Percentiles rank a stretch among this genome's conserved stretches.
Evolutionary conservation across 2,888 invertebrate species (phyloP).

Genomic region (Hypolimnas misippus): DNA sequence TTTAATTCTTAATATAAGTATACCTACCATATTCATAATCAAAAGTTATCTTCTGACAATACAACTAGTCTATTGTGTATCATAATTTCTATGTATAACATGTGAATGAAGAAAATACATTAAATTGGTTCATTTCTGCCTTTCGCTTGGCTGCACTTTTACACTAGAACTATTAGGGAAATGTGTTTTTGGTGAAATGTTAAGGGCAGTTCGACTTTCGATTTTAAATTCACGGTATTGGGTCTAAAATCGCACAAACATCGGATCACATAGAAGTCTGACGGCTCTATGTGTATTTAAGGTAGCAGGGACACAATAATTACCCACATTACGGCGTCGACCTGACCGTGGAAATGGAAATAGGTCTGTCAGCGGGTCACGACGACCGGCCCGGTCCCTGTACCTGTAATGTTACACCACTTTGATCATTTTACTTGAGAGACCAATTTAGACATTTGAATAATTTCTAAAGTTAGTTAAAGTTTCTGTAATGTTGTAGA

Average conservation of each 20-base stretch:
- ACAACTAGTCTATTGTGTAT: neutral
- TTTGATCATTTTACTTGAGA: conserved; percentile 27
- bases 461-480: conserved; percentile 1
- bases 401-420: conserved; percentile 51
- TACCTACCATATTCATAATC: too few relatives aligned
- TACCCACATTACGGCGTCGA: conserved; percentile 37
- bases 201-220: conserved; percentile 9
- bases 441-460: conserved; percentile 12
- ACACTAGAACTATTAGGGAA: conserved; percentile 34
- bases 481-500: neutral
- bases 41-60: too few relatives aligned
- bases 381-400: conserved; percentile 38
- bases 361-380: conserved; percentile 51
- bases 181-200: conserved; percentile 31
- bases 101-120: conserved; percentile 37
- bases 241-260: conserved; percentile 15
- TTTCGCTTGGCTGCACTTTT: conserved; percentile 35
- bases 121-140: conserved; percentile 32
- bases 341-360: conserved; percentile 51
- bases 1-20: too few relatives aligned
- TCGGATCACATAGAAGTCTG: conserved; percentile 15
- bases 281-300: conserved; percentile 34
- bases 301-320: conserved; percentile 38
- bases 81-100: neutral
- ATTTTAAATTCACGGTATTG: conserved; percentile 9